These are phyloP conservation scores for Rhagium mordax DNA, from an alignment of 2,888 invertebrate species.

Conservation along the genomic window DNA sequence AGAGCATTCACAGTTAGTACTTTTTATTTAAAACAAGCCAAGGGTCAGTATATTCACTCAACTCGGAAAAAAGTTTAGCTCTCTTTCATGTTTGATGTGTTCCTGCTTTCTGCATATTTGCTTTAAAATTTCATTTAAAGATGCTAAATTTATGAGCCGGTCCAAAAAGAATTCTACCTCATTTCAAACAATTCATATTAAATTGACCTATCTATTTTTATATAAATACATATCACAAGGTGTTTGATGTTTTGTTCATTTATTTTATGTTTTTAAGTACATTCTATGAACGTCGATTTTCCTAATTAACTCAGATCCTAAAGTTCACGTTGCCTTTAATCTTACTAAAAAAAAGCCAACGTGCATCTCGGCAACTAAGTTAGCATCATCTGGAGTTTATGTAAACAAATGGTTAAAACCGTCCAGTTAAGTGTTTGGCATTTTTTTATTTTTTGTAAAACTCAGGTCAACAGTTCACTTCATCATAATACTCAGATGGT, in stretches of 20 bases:
- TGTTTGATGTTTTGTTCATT: neutral
- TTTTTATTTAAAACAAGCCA: constrained; percentile 69
- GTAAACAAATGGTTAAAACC: too few relatives aligned
- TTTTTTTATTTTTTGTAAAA: too few relatives aligned
- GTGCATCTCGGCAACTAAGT: too few relatives aligned
- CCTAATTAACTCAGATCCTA: too few relatives aligned
- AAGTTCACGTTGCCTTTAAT: too few relatives aligned
- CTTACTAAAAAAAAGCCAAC: too few relatives aligned
- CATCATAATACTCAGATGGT: too few relatives aligned
- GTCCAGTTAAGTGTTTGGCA: too few relatives aligned
- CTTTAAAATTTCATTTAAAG: constrained; percentile 51
- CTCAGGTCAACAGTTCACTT: too few relatives aligned
- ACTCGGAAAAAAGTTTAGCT: constrained; percentile 66
- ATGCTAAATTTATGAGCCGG: constrained; percentile 38
- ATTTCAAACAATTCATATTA: neutral
- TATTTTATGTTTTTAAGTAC: too few relatives aligned
- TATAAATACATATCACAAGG: neutral
- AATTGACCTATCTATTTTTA: neutral
- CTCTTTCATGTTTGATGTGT: constrained; percentile 65
- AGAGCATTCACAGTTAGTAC: constrained; percentile 67
- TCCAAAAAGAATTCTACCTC: neutral
- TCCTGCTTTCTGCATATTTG: constrained; percentile 52
- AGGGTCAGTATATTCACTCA: constrained; percentile 68
- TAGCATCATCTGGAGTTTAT: too few relatives aligned
- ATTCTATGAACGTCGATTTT: too few relatives aligned